Evolutionary conservation across 2,113 vertebrate species (phyloP).

Genomic region (Anser brachyrhynchus): DNA sequence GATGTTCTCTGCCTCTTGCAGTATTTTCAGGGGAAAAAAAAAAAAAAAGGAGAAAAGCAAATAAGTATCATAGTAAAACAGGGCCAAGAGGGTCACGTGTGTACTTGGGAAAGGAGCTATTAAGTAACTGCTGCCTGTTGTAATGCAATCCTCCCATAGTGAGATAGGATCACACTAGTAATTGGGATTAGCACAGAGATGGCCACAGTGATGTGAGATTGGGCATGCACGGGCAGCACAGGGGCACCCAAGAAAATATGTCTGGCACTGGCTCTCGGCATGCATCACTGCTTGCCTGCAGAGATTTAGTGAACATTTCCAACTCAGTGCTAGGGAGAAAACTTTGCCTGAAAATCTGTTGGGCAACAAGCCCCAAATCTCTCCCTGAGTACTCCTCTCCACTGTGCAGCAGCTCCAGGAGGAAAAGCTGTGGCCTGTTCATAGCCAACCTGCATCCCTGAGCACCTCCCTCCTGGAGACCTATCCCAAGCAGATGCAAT

Average conservation of each 20-base stretch:
- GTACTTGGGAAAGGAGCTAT: not conserved
- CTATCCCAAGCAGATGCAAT: not conserved
- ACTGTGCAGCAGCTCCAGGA: not conserved
- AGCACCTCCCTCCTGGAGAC: not conserved
- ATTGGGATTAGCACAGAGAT: not conserved
- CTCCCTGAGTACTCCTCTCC: not conserved
- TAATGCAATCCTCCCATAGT: not conserved
- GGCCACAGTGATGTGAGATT: not conserved
- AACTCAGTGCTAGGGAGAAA: not conserved
- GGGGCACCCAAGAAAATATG: accelerated
- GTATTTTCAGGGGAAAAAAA: not conserved
- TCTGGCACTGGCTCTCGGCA: not conserved
- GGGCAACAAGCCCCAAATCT: not conserved
- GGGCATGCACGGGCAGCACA: not conserved
- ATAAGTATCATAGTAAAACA: not conserved
- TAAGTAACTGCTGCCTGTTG: not conserved
- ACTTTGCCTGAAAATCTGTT: not conserved
- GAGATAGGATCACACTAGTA: accelerated
- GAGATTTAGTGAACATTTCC: not conserved
- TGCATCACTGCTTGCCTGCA: not conserved
- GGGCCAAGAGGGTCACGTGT: not conserved
- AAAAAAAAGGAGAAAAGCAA: not conserved
- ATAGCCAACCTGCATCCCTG: accelerated
- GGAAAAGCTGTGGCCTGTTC: not conserved
- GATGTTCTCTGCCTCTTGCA: not conserved